phyloP scores from a whole-genome alignment of 1,140 invertebrate genomes.

The Polypedilum vanderplanki region DNA sequence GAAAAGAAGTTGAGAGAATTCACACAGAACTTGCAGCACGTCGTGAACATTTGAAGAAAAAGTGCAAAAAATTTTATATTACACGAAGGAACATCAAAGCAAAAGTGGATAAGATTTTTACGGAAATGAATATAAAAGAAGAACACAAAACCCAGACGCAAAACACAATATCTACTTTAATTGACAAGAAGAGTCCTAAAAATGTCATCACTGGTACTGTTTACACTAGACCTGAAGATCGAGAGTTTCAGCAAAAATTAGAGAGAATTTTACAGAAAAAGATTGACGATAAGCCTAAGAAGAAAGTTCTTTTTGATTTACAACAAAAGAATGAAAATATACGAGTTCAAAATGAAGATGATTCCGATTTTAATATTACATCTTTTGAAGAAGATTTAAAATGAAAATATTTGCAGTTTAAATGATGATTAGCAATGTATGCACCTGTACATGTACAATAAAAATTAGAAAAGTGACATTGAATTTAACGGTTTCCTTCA shows the following conservation, averaged over 20 bases:
- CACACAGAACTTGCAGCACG: not conserved
- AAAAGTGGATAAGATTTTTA: not conserved
- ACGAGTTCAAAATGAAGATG: not conserved
- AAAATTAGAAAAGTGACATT: too few relatives aligned
- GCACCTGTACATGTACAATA: too few relatives aligned
- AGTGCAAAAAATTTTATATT: not conserved
- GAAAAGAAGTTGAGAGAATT: not conserved
- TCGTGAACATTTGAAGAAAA: not conserved
- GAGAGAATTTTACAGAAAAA: not conserved
- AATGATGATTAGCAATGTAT: not conserved
- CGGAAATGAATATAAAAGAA: not conserved
- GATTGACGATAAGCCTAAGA: not conserved
- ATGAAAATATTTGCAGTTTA: not conserved
- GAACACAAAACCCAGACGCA: not conserved
- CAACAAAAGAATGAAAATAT: not conserved
- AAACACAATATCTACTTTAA: not conserved
- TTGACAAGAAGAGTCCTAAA: not conserved
- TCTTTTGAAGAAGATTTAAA: slow-evolving; percentile 4
- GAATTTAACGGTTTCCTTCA: too few relatives aligned
- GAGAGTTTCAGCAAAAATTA: not conserved
- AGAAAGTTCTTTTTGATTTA: slow-evolving; percentile 19
- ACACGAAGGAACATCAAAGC: not conserved
- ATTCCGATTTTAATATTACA: slow-evolving; percentile 1
- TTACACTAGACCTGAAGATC: not conserved
- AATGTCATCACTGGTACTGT: not conserved